Evolutionary conservation across 1,140 invertebrate genomes (phyloP).

Genomic region (Leptopilina clavipes): DNA sequence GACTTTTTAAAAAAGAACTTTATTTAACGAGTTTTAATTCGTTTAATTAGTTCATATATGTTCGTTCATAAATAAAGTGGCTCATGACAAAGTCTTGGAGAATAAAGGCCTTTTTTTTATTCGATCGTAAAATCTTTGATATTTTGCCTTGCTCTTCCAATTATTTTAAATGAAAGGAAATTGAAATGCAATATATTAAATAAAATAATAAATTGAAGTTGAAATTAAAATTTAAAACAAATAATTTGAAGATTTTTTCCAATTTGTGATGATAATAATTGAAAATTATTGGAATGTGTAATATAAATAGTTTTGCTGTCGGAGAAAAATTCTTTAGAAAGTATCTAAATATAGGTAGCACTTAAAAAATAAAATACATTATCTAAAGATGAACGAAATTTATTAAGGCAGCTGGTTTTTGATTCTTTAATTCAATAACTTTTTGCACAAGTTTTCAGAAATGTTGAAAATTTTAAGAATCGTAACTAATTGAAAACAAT

Average conservation of each 20-base stretch:
- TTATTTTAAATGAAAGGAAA: no score
- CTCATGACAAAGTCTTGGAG: background rate
- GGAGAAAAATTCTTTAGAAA: background rate
- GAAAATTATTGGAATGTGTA: background rate
- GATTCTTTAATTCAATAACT: background rate
- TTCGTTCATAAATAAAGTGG: background rate
- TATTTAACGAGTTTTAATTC: conserved; percentile 13
- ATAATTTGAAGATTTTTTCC: background rate
- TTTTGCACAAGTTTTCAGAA: background rate
- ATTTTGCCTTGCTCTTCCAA: no score
- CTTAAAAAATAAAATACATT: background rate
- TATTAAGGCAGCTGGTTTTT: background rate
- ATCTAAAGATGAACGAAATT: background rate
- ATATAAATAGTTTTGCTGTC: background rate
- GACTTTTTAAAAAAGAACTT: background rate
- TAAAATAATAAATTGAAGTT: no score
- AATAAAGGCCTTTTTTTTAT: background rate
- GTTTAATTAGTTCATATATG: background rate
- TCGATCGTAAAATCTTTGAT: background rate
- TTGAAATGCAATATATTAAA: no score
- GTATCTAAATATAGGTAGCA: background rate
- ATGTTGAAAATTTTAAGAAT: background rate
- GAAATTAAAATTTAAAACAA: background rate
- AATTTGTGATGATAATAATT: background rate
- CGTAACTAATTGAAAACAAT: background rate